Percentiles rank a stretch among this genome's conserved stretches.
These are phyloP conservation scores for Drosophila neocordata DNA, from an alignment of 1,140 invertebrate species.

Conservation along the genomic window DNA sequence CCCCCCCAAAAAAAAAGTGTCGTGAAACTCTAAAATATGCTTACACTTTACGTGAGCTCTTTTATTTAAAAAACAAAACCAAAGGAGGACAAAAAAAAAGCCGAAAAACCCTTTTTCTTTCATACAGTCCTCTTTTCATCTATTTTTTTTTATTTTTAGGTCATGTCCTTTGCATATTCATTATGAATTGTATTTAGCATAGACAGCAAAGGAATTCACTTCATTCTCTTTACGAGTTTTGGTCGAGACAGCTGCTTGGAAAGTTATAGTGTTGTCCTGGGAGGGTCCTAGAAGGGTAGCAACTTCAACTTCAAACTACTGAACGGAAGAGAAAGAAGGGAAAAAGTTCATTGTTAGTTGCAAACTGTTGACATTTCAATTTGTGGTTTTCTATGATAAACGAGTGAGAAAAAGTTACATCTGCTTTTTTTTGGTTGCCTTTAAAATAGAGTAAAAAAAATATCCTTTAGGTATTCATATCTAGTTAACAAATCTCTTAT, in stretches of 20 bases:
- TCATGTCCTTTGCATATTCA: constrained; percentile 39
- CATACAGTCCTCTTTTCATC: constrained; percentile 10
- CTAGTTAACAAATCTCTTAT: too few species aligned
- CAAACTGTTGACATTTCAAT: constrained; percentile 8
- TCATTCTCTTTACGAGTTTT: not conserved
- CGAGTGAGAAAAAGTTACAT: constrained; percentile 3
- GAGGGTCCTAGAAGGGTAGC: not conserved
- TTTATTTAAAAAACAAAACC: constrained; percentile 24
- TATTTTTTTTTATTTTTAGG: constrained; percentile 36
- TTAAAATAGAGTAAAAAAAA: not conserved
- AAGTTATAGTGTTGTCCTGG: not conserved
- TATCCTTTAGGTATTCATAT: not conserved
- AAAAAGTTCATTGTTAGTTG: constrained; percentile 5
- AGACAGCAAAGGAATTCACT: not conserved
- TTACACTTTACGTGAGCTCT: constrained; percentile 44
- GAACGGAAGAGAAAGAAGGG: not conserved
- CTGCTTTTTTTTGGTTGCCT: too few species aligned
- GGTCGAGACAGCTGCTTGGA: not conserved
- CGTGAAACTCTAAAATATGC: constrained; percentile 66
- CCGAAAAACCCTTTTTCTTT: constrained; percentile 1
- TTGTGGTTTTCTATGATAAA: constrained; percentile 3
- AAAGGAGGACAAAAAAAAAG: not conserved
- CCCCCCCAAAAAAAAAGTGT: constrained; percentile 32
- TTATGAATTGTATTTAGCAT: constrained; percentile 41
- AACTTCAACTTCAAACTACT: not conserved